Conservation (phyloP, 2,888 invertebrate species). For the Antheraea yamamai region DNA sequence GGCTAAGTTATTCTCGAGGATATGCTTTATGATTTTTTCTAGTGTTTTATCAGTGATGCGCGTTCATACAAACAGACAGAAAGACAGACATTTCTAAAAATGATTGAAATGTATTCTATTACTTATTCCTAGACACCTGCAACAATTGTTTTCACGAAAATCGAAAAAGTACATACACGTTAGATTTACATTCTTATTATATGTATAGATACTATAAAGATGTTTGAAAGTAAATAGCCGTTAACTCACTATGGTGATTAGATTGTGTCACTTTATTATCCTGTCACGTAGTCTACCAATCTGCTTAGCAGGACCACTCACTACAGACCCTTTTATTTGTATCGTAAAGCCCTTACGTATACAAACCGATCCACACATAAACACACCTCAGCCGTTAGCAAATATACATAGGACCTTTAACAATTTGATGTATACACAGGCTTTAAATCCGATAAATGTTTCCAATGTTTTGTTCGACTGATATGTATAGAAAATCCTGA, state of each 20-base stretch:
- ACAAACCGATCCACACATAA: constrained; percentile 68
- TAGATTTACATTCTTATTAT: too few species aligned
- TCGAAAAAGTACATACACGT: too few species aligned
- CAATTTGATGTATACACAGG: constrained; percentile 27
- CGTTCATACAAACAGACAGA: too few species aligned
- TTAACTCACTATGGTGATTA: constrained; percentile 46
- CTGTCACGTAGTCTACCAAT: constrained; percentile 68
- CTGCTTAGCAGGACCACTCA: constrained; percentile 76
- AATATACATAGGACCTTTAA: constrained; percentile 43
- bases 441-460: constrained; percentile 1
- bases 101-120: too few species aligned
- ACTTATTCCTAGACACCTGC: too few species aligned
- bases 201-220: constrained; percentile 24
- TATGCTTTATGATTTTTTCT: too few species aligned
- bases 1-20: too few species aligned
- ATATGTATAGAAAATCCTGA: not conserved
- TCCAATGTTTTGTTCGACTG: not conserved
- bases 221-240: constrained; percentile 56
- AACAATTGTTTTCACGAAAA: too few species aligned
- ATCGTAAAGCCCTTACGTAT: constrained; percentile 62
- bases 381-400: constrained; percentile 53
- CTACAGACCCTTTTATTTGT: constrained; percentile 67
- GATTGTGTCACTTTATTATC: constrained; percentile 49
- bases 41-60: too few species aligned
- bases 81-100: too few species aligned